These are phyloP conservation scores for Hippocampus barbouri DNA, from an alignment of 2,113 vertebrate species.

Conservation along the genomic window DNA sequence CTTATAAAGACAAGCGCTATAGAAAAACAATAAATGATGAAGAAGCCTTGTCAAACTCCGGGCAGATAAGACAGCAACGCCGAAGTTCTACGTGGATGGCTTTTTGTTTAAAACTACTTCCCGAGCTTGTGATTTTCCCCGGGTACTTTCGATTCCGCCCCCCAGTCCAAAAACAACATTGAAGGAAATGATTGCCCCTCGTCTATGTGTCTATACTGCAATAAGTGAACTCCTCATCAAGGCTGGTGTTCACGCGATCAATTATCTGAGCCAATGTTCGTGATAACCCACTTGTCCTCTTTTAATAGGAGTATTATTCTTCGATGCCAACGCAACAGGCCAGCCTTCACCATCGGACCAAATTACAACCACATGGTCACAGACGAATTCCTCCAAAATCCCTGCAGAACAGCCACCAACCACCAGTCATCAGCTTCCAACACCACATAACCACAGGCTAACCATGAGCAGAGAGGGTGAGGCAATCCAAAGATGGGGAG, in stretches of 20 bases:
- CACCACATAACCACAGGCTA: slow-evolving; percentile 59
- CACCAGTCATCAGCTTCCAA: slow-evolving; percentile 53
- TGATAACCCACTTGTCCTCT: slow-evolving; percentile 13
- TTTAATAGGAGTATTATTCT: slow-evolving; percentile 19
- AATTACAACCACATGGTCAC: slow-evolving; percentile 54
- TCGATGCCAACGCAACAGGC: slow-evolving; percentile 26
- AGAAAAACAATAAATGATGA: not conserved
- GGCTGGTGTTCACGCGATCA: not conserved
- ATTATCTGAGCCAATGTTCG: slow-evolving; percentile 3
- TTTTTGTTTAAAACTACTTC: no score
- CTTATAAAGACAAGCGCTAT: not conserved
- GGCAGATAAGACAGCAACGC: no score
- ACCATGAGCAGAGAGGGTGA: slow-evolving; percentile 32
- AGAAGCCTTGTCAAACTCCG: not conserved
- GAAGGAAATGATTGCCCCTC: not conserved
- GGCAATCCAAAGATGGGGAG: not conserved
- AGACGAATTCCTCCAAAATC: slow-evolving; percentile 59
- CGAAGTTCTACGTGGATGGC: no score
- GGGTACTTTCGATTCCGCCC: not conserved
- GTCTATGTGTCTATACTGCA: not conserved
- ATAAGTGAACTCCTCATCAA: not conserved
- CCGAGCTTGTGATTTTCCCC: no score
- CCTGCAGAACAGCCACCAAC: slow-evolving; percentile 47
- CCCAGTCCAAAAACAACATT: not conserved
- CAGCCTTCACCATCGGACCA: slow-evolving; percentile 40